These are phyloP conservation scores for Limenitis camilla DNA, from an alignment of 2,888 invertebrate genomes.

Conservation along the genomic window DNA sequence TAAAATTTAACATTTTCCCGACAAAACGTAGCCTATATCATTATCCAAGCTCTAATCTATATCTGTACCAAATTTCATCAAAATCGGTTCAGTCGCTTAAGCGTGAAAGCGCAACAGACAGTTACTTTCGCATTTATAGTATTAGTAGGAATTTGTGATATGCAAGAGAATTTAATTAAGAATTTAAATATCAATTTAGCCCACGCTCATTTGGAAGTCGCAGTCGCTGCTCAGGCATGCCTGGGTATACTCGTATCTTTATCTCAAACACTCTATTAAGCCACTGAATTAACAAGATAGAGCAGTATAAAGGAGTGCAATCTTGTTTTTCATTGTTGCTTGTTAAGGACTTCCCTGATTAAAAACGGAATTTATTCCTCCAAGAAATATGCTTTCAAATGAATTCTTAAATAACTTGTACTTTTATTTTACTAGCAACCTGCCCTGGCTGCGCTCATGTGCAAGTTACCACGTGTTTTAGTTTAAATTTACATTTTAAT, in stretches of 20 bases:
- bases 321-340: constrained; percentile 9
- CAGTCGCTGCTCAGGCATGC: constrained; percentile 17
- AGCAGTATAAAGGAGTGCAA: constrained; percentile 4
- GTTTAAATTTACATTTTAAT: too few species aligned
- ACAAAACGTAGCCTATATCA: too few species aligned
- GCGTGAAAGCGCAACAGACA: too few species aligned
- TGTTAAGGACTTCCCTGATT: constrained; percentile 13
- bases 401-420: constrained; percentile 3
- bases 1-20: too few species aligned
- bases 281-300: constrained; percentile 22
- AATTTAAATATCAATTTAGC: neutral
- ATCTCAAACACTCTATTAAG: constrained; percentile 22
- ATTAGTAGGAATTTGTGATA: too few species aligned
- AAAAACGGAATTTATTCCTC: constrained; percentile 15
- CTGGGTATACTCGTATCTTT: constrained; percentile 14
- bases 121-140: too few species aligned
- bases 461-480: too few species aligned
- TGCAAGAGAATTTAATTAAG: neutral
- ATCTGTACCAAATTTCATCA: neutral
- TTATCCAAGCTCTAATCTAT: too few species aligned
- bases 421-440: constrained; percentile 4
- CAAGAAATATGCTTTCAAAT: constrained; percentile 9
- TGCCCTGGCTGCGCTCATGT: too few species aligned
- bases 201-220: constrained; percentile 12
- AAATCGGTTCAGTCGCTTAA: neutral